phyloP scores from a whole-genome alignment of 2,797 vertebrate genomes.

The Zenarchopterus dispar region DNA sequence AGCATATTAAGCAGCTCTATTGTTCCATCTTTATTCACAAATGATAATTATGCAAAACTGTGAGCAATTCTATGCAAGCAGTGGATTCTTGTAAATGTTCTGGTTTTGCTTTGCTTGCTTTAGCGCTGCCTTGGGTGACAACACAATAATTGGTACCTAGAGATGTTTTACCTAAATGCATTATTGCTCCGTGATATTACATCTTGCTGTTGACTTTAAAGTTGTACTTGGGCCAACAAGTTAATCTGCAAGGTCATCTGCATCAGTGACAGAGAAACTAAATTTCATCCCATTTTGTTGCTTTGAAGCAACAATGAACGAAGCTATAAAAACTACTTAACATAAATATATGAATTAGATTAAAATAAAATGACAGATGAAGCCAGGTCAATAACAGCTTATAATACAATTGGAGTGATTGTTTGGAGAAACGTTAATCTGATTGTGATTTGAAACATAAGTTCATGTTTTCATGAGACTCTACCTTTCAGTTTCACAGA shows the following conservation, averaged over 20 bases:
- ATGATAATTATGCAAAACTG: slow-evolving; percentile 54
- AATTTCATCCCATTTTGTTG: slow-evolving; percentile 12
- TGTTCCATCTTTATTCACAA: slow-evolving; percentile 45
- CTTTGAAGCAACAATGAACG: neutral
- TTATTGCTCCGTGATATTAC: slow-evolving; percentile 32
- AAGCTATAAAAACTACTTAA: neutral
- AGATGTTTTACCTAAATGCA: slow-evolving; percentile 41
- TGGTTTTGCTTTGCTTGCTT: slow-evolving; percentile 29
- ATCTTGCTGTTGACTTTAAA: slow-evolving; percentile 27
- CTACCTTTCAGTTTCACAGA: slow-evolving; percentile 12
- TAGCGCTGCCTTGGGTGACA: slow-evolving; percentile 42
- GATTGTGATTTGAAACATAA: neutral
- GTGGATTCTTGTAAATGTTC: slow-evolving; percentile 8
- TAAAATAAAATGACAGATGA: too few relatives aligned
- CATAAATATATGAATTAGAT: neutral
- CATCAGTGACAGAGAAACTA: slow-evolving; percentile 13
- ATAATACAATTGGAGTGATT: too few relatives aligned
- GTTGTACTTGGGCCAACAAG: slow-evolving; percentile 17
- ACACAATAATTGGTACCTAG: slow-evolving; percentile 37
- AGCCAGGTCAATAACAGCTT: too few relatives aligned
- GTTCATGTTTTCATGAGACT: slow-evolving; percentile 1
- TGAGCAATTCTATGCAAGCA: slow-evolving; percentile 31
- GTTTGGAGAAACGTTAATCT: too few relatives aligned
- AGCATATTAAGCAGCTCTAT: slow-evolving; percentile 42
- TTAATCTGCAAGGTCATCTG: slow-evolving; percentile 6